Evolutionary conservation across 2,113 vertebrate species (phyloP), one percentile per base, ranked within the genome.

Genomic region (Benitochromis conjunctus): DNA sequence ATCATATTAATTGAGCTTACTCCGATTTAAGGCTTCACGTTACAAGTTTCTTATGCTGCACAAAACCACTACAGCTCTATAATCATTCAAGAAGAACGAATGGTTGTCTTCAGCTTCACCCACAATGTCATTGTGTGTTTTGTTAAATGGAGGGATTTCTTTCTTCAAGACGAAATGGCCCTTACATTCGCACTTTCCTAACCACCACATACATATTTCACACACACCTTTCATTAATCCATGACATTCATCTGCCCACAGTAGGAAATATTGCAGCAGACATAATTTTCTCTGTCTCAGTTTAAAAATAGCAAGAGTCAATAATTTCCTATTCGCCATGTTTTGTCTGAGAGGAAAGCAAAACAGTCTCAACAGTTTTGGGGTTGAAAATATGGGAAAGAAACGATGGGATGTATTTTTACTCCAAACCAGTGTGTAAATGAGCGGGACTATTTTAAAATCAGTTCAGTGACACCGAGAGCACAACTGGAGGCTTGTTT

Each of bases 361-460:
- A 55, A 55, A 19, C 82, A 26, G 4, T 29, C 12, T 56, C 48
- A 51, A 46, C n/a, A 2, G 4, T 31, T 76, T 55, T 36, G 0
- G 41, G 71, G 24, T 41, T 82, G 21, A 7, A n/a, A 51, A 53
- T 74, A 19, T 31, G 38, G 21, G 51, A 76, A 83, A 80, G 8
- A 24, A 56, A 18, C 62, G 18, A 11, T 46, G 24, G 64, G 56
- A 66, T 69, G 34, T 64, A 55, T 88, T 83, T 81, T 26, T 34
- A 66, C 66, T 19, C 24, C 18, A 11, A 83, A 84, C 41, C 24
- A 36, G 71, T 53, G 43, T 56, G 62, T 56, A 60, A 85, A 87
- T 5, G 21, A 82, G 82, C 34, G 10, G 46, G 29, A 34, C 83
- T 90, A 82, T 82, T 86, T 82, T 83, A 31, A 76, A 87, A 80